Base-by-base conservation (phyloP, 2,113 vertebrate species). In the Oryzias curvinotus region DNA sequence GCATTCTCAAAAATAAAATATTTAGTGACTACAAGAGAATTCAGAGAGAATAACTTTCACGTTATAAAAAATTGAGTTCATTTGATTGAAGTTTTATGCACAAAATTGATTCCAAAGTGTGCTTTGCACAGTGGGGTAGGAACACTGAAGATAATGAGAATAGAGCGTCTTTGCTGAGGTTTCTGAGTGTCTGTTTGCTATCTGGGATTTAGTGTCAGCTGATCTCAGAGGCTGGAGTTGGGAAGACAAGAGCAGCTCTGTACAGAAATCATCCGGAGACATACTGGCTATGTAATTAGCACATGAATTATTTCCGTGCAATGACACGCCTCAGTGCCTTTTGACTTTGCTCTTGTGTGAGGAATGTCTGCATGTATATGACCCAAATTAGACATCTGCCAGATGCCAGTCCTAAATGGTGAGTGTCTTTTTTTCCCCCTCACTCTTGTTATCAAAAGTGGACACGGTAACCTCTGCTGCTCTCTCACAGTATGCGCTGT, bases 211-310 rank as follows among this genome's bases (percentile, higher is more conserved):
- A 75, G 68, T 25, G 77, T 89, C 77, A 71, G 77, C 69, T 71
- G 53, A 78, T 82, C 58, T 71, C 68, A 10, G 71, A 41, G 63
- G 68, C 63, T 67, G 57, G 73, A 83, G 83, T 57, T 8, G 21
- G 54, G 63, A 65, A 66, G 80, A 82, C 67, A 72, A 79, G 77
- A 80, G 79, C 50, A 7, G 44, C 71, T 61, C 64, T 56, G 70
- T 56, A 62, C 81, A 73, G 58, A 78, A 79, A 73, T 80, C 75
- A 79, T 78, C 70, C 71, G 4, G 71, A 86, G 80, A 88, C 72
- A 83, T 83, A 65, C 74, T 78, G 73, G 77, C 67, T 10, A 62
- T 57, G 73, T 89, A 90, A 91, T 92, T 90, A 91, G 85, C 75
- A 77, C 83, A 88, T 88, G 75, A 89, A 87, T 89, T 82, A 87